Conservation (phyloP, 2,888 invertebrate genomes). For the Epinotia bilunana region DNA sequence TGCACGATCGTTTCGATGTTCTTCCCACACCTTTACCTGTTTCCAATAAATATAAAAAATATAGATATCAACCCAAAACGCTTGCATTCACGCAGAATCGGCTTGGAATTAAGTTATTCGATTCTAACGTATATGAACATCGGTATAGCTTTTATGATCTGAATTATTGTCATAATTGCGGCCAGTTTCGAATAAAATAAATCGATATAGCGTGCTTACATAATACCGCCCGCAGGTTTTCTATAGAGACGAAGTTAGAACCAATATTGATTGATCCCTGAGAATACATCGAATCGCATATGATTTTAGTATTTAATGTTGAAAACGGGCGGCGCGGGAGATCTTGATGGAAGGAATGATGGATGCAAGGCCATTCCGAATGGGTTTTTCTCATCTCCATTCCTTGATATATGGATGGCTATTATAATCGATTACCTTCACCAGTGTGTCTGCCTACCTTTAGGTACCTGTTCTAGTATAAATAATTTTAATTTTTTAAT, state of each 20-base stretch:
- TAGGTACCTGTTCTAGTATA: constrained; percentile 19
- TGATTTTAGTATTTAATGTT: constrained; percentile 51
- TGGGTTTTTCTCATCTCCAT: constrained; percentile 63
- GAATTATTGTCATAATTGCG: constrained; percentile 82
- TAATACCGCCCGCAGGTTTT: constrained; percentile 79
- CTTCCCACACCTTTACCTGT: constrained; percentile 74
- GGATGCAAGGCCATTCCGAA: constrained; percentile 66
- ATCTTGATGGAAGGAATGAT: constrained; percentile 60
- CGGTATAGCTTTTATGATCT: constrained; percentile 76
- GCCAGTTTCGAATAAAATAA: constrained; percentile 79
- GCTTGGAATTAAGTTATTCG: constrained; percentile 75
- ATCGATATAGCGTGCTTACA: constrained; percentile 78
- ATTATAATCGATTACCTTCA: constrained; percentile 63
- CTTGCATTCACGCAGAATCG: constrained; percentile 68
- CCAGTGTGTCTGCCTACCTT: constrained; percentile 22
- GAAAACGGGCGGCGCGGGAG: constrained; percentile 50
- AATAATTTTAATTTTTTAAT: constrained; percentile 26
- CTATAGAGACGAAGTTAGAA: constrained; percentile 60
- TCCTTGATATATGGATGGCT: constrained; percentile 63
- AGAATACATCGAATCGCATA: constrained; percentile 56
- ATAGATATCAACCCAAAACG: constrained; percentile 60
- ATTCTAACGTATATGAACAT: constrained; percentile 76
- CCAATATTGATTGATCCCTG: constrained; percentile 65
- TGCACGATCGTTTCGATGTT: constrained; percentile 65
- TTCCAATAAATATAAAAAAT: constrained; percentile 57